Evolutionary conservation across 2,888 invertebrate genomes (phyloP).

Genomic region (Plebejus anna): DNA sequence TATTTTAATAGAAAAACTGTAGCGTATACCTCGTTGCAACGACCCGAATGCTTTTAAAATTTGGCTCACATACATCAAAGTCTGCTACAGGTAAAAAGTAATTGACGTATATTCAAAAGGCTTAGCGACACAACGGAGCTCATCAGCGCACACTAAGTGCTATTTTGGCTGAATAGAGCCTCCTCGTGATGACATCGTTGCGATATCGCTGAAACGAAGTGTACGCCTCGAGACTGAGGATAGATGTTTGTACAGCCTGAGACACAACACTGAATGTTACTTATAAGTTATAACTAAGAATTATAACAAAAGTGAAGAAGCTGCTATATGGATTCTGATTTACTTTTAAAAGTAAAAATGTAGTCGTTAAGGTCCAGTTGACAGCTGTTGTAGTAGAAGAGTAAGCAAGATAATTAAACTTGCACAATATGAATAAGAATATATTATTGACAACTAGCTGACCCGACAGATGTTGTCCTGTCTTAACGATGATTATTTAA

Average conservation of each 20-base stretch:
- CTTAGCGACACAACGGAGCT: slow-evolving; percentile 58
- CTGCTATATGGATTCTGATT: neutral
- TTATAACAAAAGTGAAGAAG: neutral
- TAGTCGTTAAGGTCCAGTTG: no score
- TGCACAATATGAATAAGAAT: no score
- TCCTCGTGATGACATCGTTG: slow-evolving; percentile 62
- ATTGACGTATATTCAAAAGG: slow-evolving; percentile 23
- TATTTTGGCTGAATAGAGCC: slow-evolving; percentile 74
- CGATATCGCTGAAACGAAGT: slow-evolving; percentile 76
- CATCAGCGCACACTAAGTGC: slow-evolving; percentile 76
- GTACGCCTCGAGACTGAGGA: slow-evolving; percentile 42
- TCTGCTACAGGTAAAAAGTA: slow-evolving; percentile 8
- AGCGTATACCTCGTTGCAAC: neutral
- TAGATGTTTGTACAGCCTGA: slow-evolving; percentile 28
- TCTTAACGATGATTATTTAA: no score
- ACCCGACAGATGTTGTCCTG: no score
- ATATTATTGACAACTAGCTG: no score
- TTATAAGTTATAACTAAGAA: neutral
- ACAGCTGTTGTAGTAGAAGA: no score
- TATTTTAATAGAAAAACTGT: neutral
- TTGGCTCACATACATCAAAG: neutral
- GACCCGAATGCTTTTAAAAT: slow-evolving; percentile 15
- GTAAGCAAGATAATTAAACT: no score
- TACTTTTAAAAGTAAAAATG: no score
- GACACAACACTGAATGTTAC: neutral